Evolutionary conservation across 2,797 vertebrate species (phyloP), one percentile per base, ranked within the genome.

Genomic region (Manis pentadactyla): DNA sequence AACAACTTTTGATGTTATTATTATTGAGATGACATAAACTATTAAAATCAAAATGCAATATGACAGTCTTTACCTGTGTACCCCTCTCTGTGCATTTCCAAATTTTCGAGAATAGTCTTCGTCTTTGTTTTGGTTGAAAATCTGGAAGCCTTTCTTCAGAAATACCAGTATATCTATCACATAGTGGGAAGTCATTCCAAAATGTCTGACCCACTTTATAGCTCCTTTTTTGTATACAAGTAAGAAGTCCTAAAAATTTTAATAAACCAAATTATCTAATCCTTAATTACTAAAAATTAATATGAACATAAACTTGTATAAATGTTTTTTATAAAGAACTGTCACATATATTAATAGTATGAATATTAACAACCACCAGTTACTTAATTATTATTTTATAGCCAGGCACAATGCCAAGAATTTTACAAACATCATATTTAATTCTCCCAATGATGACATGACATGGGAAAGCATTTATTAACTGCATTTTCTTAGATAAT

Each of bases 271-370:
- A 66, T 85, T 42, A 63, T 73, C 21, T 73, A 85, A 84, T 79
- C 23, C 34, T 83, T 55, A 96, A 81, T 53, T 93, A 82, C 37
- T 78, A 90, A 90, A 83, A 69, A 37, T 90, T 85, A 79, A 59
- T 27, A 73, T 66, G 51, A 85, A 37, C 25, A 79, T n/a, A 79
- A 74, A 59, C n/a, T 85, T 79, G 11, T 17, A 0, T 79, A 81
- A 75, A 81, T 74, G 61, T 29, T 90, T 11, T 78, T 79, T 74
- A 34, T 69, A 86, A 90, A 86, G n/a, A 68, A 27, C 14, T 9
- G 1, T 91, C 27, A 42, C 13, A 21, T 75, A 51, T 4, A 29
- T 69, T 68, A 69, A 82, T 74, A 86, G 55, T 59, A 49, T 29
- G 2, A 64, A 31, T 87, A 71, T 86, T 92, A 94, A 42, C 25